A percentile compares a stretch with the other conserved stretches of the same genome.
Conservation (phyloP, 2,888 invertebrate genomes). For the Temnothorax unifasciatus region DNA sequence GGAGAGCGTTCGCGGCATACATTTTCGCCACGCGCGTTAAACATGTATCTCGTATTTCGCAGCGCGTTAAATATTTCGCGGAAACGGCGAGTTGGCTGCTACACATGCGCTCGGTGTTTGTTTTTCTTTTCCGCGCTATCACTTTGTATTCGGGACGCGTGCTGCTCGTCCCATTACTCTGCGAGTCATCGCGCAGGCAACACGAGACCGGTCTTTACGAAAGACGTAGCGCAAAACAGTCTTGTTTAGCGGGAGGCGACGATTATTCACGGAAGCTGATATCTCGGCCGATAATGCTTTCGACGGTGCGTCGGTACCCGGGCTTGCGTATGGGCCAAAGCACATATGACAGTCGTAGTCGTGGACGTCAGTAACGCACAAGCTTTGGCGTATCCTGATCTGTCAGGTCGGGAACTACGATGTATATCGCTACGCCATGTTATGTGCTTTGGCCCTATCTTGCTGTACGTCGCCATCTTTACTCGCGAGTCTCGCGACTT, state of each 20-base stretch:
- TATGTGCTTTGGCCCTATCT: neutral
- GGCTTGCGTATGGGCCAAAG: too few species aligned
- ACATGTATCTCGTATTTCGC: too few species aligned
- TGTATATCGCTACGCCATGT: too few species aligned
- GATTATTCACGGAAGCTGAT: neutral
- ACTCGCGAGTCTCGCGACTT: neutral
- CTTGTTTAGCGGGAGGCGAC: too few species aligned
- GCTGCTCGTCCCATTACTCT: neutral
- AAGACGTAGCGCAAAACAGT: too few species aligned
- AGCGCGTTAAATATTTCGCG: too few species aligned
- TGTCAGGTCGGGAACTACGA: too few species aligned
- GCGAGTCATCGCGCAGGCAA: neutral
- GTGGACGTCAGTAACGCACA: too few species aligned
- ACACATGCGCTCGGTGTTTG: neutral
- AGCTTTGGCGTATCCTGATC: too few species aligned
- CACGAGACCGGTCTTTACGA: too few species aligned
- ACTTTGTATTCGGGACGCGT: neutral
- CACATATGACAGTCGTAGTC: too few species aligned
- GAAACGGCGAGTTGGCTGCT: neutral
- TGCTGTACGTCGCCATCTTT: neutral
- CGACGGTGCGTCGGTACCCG: neutral
- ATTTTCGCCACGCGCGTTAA: neutral
- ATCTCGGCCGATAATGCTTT: neutral
- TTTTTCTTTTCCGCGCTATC: neutral
- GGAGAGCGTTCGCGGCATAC: neutral